Base-by-base conservation (phyloP, 2,888 invertebrate species). In the Bombyx huttoni region DNA sequence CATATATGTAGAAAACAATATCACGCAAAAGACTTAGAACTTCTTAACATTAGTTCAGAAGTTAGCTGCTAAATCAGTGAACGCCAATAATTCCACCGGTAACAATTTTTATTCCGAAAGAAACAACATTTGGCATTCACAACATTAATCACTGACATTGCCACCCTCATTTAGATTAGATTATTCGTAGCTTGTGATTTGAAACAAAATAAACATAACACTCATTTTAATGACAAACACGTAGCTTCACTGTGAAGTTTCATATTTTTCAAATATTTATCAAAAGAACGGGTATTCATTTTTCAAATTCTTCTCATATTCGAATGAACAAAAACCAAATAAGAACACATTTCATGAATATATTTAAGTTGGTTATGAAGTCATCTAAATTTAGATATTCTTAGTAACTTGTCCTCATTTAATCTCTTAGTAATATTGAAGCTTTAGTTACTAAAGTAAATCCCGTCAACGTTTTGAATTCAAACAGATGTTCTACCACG, bases 401-500 rank as follows among this genome's bases (percentile, higher is more conserved):
- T 24, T 24, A 24, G 24, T 24, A 24, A 24, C 24, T 24, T 3
- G 24, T 24, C 24, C n/a, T 24, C 24, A 24, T 24, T 24, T 24
- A 24, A 24, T 24, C 24, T 24, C 24, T 24, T 24, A 24, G 24
- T 24, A 8, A 40, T 40, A 10, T 40, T 12, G 40, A 10, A 12
- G 40, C 40, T 40, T 40, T 10, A 40, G 40, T 40, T 40, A 40
- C 59, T 63, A 57, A 66, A 63, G 63, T 64, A 67, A 68, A 68
- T 64, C 60, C 63, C 54, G 58, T 50, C 52, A 56, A 58, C 55
- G 54, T 54, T 53, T 60, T 52, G 51, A 58, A 62, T 56, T 56
- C 56, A 61, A 64, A 55, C 65, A 65, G 64, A 60, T 67, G 64
- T 58, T 59, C 57, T 55, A 58, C 52, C 52, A 53, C 51, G 48